A percentile compares a stretch with the other conserved stretches of the same genome.
phyloP scores from a whole-genome alignment of 1,140 invertebrate genomes.

The Hylyphantes graminicola region DNA sequence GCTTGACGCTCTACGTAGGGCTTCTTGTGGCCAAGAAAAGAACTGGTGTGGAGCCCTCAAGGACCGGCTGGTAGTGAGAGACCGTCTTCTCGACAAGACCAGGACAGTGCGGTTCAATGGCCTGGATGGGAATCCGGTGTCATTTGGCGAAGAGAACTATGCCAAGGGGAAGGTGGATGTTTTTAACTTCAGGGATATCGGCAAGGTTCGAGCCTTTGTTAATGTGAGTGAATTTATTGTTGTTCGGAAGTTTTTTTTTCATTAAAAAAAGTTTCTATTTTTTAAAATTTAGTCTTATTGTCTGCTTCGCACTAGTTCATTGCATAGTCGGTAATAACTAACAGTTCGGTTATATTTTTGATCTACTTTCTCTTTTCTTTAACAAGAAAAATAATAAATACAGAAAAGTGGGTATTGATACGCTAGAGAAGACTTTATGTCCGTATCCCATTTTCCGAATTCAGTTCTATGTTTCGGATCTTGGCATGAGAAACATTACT shows the following conservation, averaged over 20 bases:
- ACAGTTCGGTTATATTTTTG: no score
- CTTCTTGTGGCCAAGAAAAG: slow-evolving; percentile 65
- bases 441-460: no score
- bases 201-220: slow-evolving; percentile 49
- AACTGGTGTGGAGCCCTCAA: slow-evolving; percentile 63
- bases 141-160: slow-evolving; percentile 63
- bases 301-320: no score
- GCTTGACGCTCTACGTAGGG: slow-evolving; percentile 63
- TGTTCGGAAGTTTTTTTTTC: neutral
- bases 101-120: slow-evolving; percentile 64
- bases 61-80: slow-evolving; percentile 60
- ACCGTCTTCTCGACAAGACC: slow-evolving; percentile 63
- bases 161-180: slow-evolving; percentile 63
- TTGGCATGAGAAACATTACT: no score
- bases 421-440: no score
- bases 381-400: no score
- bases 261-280: neutral
- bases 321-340: no score
- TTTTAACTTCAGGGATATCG: slow-evolving; percentile 62
- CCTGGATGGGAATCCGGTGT: slow-evolving; percentile 48
- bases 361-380: no score
- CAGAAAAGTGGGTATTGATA: no score
- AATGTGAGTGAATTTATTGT: slow-evolving; percentile 31
- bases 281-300: no score
- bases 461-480: no score